phyloP scores from a whole-genome alignment of 2,113 vertebrate species.

The Phainopepla nitens region DNA sequence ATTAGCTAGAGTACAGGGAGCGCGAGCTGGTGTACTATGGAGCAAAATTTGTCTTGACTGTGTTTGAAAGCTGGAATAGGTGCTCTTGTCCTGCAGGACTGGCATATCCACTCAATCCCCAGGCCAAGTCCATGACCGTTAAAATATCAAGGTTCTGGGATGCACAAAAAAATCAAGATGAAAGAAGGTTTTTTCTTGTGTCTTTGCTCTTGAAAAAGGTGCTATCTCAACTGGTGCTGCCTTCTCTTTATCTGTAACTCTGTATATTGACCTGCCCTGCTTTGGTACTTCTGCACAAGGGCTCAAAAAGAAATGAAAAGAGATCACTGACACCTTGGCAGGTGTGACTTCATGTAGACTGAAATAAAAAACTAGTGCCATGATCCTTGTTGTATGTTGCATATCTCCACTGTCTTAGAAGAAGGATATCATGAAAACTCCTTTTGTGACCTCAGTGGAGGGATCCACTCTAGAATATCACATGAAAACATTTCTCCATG shows the following conservation, averaged over 20 bases:
- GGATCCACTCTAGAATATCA: not conserved
- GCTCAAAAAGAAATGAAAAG: not conserved
- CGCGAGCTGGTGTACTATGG: accelerated
- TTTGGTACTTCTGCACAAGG: not conserved
- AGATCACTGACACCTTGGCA: not conserved
- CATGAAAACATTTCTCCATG: not conserved
- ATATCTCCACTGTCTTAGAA: not conserved
- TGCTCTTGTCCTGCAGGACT: not conserved
- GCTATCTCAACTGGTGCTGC: not conserved
- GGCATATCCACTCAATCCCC: not conserved
- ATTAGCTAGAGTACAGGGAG: not conserved
- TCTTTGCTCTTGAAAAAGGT: not conserved
- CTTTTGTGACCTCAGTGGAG: not conserved
- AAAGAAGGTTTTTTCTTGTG: not conserved
- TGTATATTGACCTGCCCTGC: not conserved
- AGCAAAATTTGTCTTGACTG: not conserved
- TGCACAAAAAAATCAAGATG: not conserved
- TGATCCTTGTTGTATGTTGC: not conserved
- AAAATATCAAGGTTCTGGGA: not conserved
- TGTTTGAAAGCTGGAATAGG: not conserved
- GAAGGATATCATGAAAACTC: not conserved
- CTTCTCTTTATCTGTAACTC: not conserved
- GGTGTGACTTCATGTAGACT: not conserved
- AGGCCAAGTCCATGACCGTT: not conserved
- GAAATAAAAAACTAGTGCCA: not conserved